These are phyloP conservation scores for Corythucha ciliata DNA, from an alignment of 2,888 invertebrate species.

Conservation along the genomic window DNA sequence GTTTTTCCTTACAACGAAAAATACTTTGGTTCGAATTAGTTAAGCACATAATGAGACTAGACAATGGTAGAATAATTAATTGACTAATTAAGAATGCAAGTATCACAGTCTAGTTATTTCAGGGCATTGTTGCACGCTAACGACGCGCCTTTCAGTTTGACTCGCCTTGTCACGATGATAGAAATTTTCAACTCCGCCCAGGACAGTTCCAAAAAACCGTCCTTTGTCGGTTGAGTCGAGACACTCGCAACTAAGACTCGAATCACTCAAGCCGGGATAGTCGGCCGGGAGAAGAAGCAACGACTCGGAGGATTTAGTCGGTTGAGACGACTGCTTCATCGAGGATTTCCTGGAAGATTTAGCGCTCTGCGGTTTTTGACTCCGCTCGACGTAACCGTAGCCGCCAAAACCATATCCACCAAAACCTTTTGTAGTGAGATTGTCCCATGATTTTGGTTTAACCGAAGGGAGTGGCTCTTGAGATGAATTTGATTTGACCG, in stretches of 20 bases:
- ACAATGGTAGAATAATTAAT: constrained; percentile 30
- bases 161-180: constrained; percentile 37
- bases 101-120: constrained; percentile 39
- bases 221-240: constrained; percentile 42
- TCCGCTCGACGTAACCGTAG: constrained; percentile 51
- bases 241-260: constrained; percentile 63
- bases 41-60: no score
- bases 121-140: constrained; percentile 35
- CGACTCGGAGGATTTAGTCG: constrained; percentile 75
- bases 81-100: constrained; percentile 27
- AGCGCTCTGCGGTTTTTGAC: constrained; percentile 20
- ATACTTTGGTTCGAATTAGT: no score
- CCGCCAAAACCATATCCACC: constrained; percentile 82
- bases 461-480: constrained; percentile 38
- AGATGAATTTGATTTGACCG: constrained; percentile 34
- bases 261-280: constrained; percentile 55
- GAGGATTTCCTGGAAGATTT: constrained; percentile 36
- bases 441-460: constrained; percentile 86
- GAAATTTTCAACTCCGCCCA: constrained; percentile 27
- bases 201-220: constrained; percentile 27
- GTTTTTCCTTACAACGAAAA: no score
- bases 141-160: constrained; percentile 37
- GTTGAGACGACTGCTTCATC: constrained; percentile 47
- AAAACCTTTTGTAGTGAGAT: constrained; percentile 73
- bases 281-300: constrained; percentile 59